Evolutionary conservation across 2,888 invertebrate genomes (phyloP), one percentile per base, ranked within the genome.

Genomic region (Chirona hameri): DNA sequence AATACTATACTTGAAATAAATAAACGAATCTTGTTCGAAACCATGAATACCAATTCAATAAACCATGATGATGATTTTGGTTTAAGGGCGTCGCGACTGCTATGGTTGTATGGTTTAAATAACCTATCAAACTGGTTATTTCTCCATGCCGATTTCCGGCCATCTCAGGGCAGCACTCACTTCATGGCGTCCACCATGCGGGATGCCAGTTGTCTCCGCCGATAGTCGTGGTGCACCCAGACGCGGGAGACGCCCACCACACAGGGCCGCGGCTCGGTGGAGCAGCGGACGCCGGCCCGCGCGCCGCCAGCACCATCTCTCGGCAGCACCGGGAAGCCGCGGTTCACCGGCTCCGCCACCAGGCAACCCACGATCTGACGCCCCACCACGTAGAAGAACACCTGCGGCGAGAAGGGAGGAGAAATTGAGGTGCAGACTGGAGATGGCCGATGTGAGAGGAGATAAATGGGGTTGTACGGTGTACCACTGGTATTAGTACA

Each of bases 191-290:
- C 91, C 83, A 97, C 88, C 72, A 97, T 88, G 83, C 91, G 91
- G 0, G 91, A 90, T 0, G 94, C 97, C 27, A 97, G 90, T 46
- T 93, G 92, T 83, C 90, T 89, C 46, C 93, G 91, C 0, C 97
- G 91, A 86, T 91, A 90, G 83, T 90, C 90, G 57, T 90, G 89
- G 83, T 93, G 91, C 0, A 95, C 94, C 97, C 97, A 98, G 55
- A 98, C 91, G 15, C 96, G 91, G 46, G 94, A 93, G 24, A 97
- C 90, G 0, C 97, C 97, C 87, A 95, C 94, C 87, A 92, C 92
- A 55, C 93, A 93, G 0, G 93, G 91, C 84, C 92, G 93, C 0
- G 91, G 89, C 85, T 93, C 92, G 27, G 92, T 91, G 72, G 94
- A 93, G 88, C 94, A 95, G 86, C 93, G 93, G 88, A 94, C 93